Conservation (phyloP, 2,888 invertebrate genomes). For the Machimus atricapillus region DNA sequence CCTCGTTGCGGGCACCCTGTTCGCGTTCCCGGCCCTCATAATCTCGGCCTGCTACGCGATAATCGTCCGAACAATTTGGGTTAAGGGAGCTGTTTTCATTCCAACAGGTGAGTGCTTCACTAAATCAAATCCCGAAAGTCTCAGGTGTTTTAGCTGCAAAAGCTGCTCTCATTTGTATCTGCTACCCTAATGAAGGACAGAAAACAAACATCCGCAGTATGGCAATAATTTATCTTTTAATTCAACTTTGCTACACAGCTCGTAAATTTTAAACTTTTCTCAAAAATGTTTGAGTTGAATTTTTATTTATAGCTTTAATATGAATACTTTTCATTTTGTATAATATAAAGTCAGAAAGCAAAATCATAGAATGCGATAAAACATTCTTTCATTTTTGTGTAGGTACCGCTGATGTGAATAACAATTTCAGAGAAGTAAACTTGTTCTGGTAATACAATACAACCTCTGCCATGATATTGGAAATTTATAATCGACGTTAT, state of each 20-base stretch:
- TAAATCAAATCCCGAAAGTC: neutral
- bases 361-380: neutral
- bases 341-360: neutral
- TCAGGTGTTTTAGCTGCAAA: neutral
- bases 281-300: neutral
- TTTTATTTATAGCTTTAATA: neutral
- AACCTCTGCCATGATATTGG: no score
- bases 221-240: neutral
- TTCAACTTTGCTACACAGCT: neutral
- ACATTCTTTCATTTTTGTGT: neutral
- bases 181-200: neutral
- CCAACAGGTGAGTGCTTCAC: conserved; percentile 54
- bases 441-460: no score
- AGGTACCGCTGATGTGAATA: no score
- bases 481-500: no score
- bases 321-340: neutral
- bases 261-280: neutral
- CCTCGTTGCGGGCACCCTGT: conserved; percentile 79
- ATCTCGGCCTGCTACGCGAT: conserved; percentile 90
- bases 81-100: conserved; percentile 66
- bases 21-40: conserved; percentile 85
- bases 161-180: neutral
- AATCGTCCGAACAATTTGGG: conserved; percentile 93
- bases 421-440: no score
- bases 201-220: neutral